Evolutionary conservation across 1,140 invertebrate species (phyloP).

Genomic region (Drosophila guanche): DNA sequence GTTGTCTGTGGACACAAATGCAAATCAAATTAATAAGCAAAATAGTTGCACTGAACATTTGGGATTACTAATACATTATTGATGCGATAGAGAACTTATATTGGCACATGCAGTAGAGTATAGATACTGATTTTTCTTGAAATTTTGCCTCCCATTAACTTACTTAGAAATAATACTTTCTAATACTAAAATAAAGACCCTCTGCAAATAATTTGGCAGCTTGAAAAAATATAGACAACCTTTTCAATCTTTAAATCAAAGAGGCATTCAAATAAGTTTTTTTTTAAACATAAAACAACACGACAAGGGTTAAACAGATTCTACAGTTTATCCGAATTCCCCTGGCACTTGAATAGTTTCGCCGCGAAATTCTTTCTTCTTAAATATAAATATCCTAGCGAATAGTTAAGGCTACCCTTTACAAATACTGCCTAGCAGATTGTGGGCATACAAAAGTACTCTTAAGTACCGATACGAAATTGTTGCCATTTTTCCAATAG

Average conservation of each 20-base stretch:
- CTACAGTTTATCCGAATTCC: too few relatives aligned
- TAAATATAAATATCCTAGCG: neutral
- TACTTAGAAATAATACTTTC: too few relatives aligned
- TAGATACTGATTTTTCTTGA: neutral
- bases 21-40: slow-evolving; percentile 39
- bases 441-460: slow-evolving; percentile 46
- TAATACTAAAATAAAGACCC: too few relatives aligned
- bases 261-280: too few relatives aligned
- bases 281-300: too few relatives aligned
- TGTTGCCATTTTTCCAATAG: slow-evolving; percentile 81
- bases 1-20: slow-evolving; percentile 13
- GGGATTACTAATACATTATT: slow-evolving; percentile 15
- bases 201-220: too few relatives aligned
- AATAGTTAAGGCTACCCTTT: neutral
- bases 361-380: neutral
- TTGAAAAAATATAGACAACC: too few relatives aligned
- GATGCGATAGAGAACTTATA: neutral
- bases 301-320: too few relatives aligned
- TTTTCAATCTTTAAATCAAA: too few relatives aligned
- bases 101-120: too few relatives aligned
- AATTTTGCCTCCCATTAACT: too few relatives aligned
- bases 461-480: slow-evolving; percentile 82
- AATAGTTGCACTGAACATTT: neutral
- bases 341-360: too few relatives aligned
- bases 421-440: slow-evolving; percentile 11